Conservation (phyloP, 2,113 vertebrate species). For the Hymenochirus boettgeri region DNA sequence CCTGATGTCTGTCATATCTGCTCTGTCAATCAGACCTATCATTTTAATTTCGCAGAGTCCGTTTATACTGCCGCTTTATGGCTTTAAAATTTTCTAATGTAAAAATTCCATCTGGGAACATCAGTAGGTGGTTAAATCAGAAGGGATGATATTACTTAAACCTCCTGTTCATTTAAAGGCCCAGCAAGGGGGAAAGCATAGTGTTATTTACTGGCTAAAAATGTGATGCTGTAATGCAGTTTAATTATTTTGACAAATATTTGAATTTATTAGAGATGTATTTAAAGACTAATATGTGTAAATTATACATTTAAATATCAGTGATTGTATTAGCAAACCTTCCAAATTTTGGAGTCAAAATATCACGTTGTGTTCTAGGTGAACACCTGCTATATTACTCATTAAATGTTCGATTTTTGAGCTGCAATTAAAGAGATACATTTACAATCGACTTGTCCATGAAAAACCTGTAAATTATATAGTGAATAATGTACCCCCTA, state of each 20-base stretch:
- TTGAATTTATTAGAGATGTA: too few species aligned
- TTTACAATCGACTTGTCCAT: too few species aligned
- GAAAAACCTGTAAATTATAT: too few species aligned
- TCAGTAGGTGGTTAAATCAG: slow-evolving; percentile 43
- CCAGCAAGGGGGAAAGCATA: slow-evolving; percentile 16
- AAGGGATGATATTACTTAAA: slow-evolving; percentile 45
- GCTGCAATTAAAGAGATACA: too few species aligned
- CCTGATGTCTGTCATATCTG: slow-evolving; percentile 41
- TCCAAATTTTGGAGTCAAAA: too few species aligned
- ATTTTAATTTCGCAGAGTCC: slow-evolving; percentile 38
- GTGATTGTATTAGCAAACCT: too few species aligned
- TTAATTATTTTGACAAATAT: slow-evolving; percentile 14
- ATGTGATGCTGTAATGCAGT: slow-evolving; percentile 10
- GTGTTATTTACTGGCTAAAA: slow-evolving; percentile 43
- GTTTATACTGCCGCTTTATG: slow-evolving; percentile 35
- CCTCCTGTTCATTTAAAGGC: slow-evolving; percentile 45
- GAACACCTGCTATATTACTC: too few species aligned
- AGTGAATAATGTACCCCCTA: too few species aligned
- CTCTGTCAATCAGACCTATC: slow-evolving; percentile 38
- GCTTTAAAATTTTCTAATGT: slow-evolving; percentile 29
- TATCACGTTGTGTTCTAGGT: too few species aligned
- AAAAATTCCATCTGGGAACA: slow-evolving; percentile 43
- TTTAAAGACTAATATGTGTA: too few species aligned
- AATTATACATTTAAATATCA: too few species aligned
- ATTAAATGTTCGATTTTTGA: too few species aligned